Conservation (phyloP, 2,113 vertebrate species). For the Oncorhynchus kisutch region DNA sequence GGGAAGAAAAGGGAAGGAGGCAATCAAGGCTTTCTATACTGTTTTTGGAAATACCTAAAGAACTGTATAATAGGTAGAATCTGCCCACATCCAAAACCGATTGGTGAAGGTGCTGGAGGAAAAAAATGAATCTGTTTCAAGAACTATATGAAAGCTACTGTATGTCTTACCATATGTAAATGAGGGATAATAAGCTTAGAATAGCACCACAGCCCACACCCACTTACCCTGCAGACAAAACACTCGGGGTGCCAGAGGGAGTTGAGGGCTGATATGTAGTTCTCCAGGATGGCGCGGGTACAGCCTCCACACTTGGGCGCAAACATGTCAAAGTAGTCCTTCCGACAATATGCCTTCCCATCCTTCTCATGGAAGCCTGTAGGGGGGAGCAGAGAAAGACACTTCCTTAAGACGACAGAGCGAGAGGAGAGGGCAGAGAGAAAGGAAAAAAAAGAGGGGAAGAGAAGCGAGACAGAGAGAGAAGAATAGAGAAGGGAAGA, state of each 20-base stretch:
- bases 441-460: not conserved
- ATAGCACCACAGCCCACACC: conserved; percentile 4
- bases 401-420: too few species aligned
- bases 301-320: too few species aligned
- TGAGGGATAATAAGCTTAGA: not conserved
- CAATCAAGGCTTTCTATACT: not conserved
- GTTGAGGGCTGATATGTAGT: too few species aligned
- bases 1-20: not conserved
- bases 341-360: conserved; percentile 92
- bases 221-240: conserved; percentile 94
- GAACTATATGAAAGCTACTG: too few species aligned
- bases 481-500: not conserved
- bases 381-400: not conserved
- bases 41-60: not conserved
- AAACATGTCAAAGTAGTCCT: conserved; percentile 83
- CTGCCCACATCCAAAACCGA: too few species aligned
- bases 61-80: not conserved
- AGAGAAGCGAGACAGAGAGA: not conserved
- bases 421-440: too few species aligned
- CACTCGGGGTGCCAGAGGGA: conserved; percentile 79
- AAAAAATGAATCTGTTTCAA: too few species aligned
- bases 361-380: conserved; percentile 40
- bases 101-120: too few species aligned
- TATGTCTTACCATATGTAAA: too few species aligned
- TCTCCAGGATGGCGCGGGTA: too few species aligned